These are phyloP conservation scores for Spatula versicolor DNA, from an alignment of 2,797 vertebrate genomes.

Conservation along the genomic window DNA sequence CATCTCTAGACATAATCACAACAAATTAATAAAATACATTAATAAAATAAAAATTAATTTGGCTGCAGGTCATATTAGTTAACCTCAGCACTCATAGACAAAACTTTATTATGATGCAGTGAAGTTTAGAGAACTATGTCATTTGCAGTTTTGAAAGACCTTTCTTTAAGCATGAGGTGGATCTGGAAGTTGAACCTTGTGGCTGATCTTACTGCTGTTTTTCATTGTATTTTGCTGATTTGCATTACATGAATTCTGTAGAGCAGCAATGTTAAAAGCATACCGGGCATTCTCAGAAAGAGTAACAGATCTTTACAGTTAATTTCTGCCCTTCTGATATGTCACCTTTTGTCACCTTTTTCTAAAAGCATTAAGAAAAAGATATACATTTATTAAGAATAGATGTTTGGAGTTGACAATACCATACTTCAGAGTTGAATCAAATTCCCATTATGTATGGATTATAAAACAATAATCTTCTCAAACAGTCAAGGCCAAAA, in stretches of 20 bases:
- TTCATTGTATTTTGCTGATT: neutral
- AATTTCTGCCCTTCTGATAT: neutral
- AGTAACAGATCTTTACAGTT: neutral
- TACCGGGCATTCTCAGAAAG: neutral
- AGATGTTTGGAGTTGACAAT: neutral
- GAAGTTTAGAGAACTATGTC: neutral
- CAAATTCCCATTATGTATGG: neutral
- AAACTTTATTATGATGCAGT: neutral
- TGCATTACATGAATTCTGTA: neutral
- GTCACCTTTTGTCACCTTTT: neutral
- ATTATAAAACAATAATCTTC: neutral
- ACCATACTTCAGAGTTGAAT: neutral
- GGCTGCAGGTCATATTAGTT: neutral
- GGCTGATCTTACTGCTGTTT: neutral
- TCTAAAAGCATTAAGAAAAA: slow-evolving; percentile 1
- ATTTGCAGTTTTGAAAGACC: neutral
- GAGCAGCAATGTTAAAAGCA: neutral
- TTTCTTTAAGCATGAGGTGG: neutral
- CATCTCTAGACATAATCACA: neutral
- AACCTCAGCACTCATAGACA: neutral
- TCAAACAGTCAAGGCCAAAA: neutral
- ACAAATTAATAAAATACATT: neutral
- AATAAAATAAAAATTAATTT: neutral
- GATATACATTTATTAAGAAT: neutral
- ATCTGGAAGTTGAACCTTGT: neutral